Percentiles rank a stretch among this genome's conserved stretches.
These are phyloP conservation scores for Adela reaumurella DNA, from an alignment of 2,888 invertebrate species.

Conservation along the genomic window DNA sequence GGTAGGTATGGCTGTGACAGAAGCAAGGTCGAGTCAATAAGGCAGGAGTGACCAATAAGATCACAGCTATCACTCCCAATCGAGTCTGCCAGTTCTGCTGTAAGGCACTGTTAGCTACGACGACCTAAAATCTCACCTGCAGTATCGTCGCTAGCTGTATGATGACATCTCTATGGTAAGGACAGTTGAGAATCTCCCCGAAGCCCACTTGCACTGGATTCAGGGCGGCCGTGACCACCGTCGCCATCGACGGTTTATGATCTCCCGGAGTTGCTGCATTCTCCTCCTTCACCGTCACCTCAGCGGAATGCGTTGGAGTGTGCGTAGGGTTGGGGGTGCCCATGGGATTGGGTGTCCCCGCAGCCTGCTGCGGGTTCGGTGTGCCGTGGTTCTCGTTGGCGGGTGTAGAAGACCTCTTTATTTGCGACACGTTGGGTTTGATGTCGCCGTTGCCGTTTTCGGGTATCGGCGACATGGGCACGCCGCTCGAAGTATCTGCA, in stretches of 20 bases:
- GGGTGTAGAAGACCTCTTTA: constrained; percentile 40
- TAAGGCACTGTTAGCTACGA: no score
- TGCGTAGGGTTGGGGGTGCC: constrained; percentile 38
- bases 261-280: constrained; percentile 32
- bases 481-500: constrained; percentile 24
- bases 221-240: constrained; percentile 33
- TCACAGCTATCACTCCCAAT: no score
- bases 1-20: no score
- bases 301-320: constrained; percentile 33
- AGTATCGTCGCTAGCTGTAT: constrained; percentile 76
- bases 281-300: constrained; percentile 31
- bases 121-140: constrained; percentile 62
- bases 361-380: constrained; percentile 37
- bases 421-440: constrained; percentile 46
- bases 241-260: constrained; percentile 26
- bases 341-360: constrained; percentile 43
- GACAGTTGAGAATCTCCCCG: constrained; percentile 81
- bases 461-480: constrained; percentile 38
- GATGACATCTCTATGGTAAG: constrained; percentile 85
- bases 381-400: constrained; percentile 42
- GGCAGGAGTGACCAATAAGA: no score
- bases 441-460: constrained; percentile 30
- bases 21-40: no score
- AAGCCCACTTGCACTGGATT: constrained; percentile 69
- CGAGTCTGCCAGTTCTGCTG: no score